Percentiles rank a stretch among this genome's conserved stretches.
Evolutionary conservation across 1,140 invertebrate genomes (phyloP).

Genomic region (Brachionus plicatilis): DNA sequence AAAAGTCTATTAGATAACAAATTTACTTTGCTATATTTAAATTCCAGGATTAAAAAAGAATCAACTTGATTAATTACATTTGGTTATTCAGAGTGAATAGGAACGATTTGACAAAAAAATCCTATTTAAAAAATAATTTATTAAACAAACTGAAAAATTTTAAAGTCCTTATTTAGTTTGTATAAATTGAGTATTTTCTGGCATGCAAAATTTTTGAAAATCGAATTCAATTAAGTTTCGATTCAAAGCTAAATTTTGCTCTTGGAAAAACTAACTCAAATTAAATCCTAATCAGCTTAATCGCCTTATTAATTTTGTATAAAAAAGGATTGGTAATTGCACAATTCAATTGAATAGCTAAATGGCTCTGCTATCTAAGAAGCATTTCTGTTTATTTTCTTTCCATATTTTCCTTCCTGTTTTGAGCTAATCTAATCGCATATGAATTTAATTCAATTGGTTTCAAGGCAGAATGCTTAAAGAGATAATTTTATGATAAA

Average conservation of each 20-base stretch:
- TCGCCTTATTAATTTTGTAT: background rate
- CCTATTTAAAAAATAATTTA: background rate
- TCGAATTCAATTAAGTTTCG: background rate
- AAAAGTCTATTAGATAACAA: background rate
- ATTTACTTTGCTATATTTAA: background rate
- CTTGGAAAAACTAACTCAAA: background rate
- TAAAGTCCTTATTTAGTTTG: background rate
- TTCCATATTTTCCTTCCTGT: background rate
- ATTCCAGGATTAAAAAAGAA: background rate
- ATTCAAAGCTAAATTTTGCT: background rate
- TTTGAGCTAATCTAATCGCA: background rate
- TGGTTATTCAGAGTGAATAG: background rate
- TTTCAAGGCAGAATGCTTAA: background rate
- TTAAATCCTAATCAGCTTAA: slow-evolving; percentile 15
- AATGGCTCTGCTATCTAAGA: background rate
- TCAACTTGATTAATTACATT: background rate
- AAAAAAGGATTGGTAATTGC: background rate
- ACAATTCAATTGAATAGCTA: background rate
- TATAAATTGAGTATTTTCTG: background rate
- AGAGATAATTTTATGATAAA: background rate
- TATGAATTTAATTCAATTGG: background rate
- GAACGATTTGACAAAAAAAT: background rate
- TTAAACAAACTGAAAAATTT: background rate
- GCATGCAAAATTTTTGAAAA: background rate
- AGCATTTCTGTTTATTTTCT: background rate